Evolutionary conservation across 2,113 vertebrate species (phyloP), one percentile per base, ranked within the genome.

Genomic region (Nothoprocta pentlandii): DNA sequence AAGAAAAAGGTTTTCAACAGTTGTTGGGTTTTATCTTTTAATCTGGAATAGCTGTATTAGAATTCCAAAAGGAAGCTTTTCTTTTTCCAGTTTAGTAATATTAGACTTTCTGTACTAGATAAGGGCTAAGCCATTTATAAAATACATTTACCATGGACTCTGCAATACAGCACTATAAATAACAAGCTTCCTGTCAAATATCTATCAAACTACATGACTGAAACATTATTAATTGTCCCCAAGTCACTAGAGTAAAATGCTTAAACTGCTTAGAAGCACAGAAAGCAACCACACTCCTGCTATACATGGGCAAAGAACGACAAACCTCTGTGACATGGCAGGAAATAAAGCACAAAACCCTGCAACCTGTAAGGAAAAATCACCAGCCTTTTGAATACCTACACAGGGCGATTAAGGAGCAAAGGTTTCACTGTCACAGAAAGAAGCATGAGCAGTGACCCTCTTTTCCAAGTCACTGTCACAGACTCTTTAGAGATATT

Each of bases 301-400:
- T 92, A 75, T 76, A 93, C 62, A 81, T 19, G 51, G 80, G 34
- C 83, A 95, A 94, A 90, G 34, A 84, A 86, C 90, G 75, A 87
- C 61, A 81, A 73, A 26, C 39, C 39, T 93, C 42, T 86, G 9
- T 36, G 69, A 62, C 22, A 54, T 30, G 53, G 70, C 78, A 93
- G 42, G 58, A 2, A 79, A 73, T 63, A 34, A 87, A 85, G 42
- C 44, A 66, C 34, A 66, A 70, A 19, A 78, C 47, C 93, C 32
- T 32, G 25, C 12, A 76, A 87, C 67, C 80, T 94, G 92, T 62
- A 69, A 79, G 89, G 36, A 9, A 73, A 67, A 83, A 61, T 30
- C 36, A 74, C 68, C 49, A 15, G 32, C 53, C 22, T 71, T 61
- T 51, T 62, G 53, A 47, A 49, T 16, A 90, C 88, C 61, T 58